A percentile compares a stretch with the other conserved stretches of the same genome.
Conservation (phyloP, 2,797 vertebrate species). For the Staurois parvus region DNA sequence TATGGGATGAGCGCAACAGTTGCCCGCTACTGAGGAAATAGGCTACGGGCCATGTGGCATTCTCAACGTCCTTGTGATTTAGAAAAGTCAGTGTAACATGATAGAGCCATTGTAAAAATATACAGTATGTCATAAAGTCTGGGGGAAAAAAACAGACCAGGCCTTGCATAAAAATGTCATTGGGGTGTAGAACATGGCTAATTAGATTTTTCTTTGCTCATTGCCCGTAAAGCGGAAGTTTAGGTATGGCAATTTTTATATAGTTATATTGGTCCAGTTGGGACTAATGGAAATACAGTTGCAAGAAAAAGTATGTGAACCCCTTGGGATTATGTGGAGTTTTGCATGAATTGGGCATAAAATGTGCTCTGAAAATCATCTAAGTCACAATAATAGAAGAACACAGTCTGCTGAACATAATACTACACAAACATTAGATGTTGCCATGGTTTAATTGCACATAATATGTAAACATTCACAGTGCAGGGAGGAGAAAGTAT, state of each 20-base stretch:
- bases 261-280: too few species aligned
- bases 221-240: neutral
- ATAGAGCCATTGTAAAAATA: conserved; percentile 55
- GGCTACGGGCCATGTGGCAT: conserved; percentile 42
- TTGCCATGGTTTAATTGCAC: too few species aligned
- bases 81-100: conserved; percentile 57
- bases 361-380: too few species aligned
- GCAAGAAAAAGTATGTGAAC: too few species aligned
- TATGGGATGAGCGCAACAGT: conserved; percentile 50
- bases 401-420: too few species aligned
- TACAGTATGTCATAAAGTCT: conserved; percentile 47
- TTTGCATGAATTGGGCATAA: too few species aligned
- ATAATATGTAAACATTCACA: too few species aligned
- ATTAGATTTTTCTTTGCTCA: conserved; percentile 18
- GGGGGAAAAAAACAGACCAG: conserved; percentile 21
- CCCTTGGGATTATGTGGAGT: too few species aligned
- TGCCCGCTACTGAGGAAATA: conserved; percentile 45
- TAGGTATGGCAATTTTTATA: neutral
- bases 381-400: too few species aligned
- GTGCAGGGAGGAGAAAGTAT: too few species aligned
- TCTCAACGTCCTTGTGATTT: conserved; percentile 57
- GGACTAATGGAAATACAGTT: too few species aligned
- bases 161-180: conserved; percentile 46
- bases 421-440: too few species aligned
- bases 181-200: conserved; percentile 11